phyloP scores from a whole-genome alignment of 2,888 invertebrate species.

The Eupithecia centaureata region DNA sequence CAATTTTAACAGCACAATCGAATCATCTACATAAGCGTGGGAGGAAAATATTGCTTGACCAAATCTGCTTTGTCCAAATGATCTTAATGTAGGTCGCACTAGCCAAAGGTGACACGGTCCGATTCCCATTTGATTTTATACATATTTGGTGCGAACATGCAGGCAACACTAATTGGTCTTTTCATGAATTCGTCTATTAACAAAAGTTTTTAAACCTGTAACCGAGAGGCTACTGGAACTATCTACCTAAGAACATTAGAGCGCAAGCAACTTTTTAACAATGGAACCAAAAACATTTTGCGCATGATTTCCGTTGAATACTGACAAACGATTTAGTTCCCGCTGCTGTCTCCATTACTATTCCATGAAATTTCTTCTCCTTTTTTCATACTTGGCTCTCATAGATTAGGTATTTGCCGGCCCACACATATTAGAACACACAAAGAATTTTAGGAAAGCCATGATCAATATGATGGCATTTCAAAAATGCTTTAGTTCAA shows the following conservation, averaged over 20 bases:
- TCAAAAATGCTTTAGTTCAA: no score
- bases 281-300: no score
- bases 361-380: neutral
- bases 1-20: neutral
- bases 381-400: neutral
- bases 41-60: conserved; percentile 7
- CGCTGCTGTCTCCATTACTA: neutral
- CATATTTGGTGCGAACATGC: conserved; percentile 17
- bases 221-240: neutral
- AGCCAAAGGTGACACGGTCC: conserved; percentile 20
- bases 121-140: conserved; percentile 15
- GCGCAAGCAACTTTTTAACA: neutral
- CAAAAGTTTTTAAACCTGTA: no score
- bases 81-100: conserved; percentile 17
- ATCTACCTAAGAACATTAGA: neutral
- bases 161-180: no score
- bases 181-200: no score
- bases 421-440: no score
- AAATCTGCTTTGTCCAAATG: conserved; percentile 9
- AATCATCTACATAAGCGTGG: conserved; percentile 11
- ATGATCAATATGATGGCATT: no score
- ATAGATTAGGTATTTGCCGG: no score
- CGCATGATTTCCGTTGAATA: neutral
- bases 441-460: no score
- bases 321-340: neutral